Evolutionary conservation across 2,113 vertebrate species (phyloP).

Genomic region (Rhipidura dahli): DNA sequence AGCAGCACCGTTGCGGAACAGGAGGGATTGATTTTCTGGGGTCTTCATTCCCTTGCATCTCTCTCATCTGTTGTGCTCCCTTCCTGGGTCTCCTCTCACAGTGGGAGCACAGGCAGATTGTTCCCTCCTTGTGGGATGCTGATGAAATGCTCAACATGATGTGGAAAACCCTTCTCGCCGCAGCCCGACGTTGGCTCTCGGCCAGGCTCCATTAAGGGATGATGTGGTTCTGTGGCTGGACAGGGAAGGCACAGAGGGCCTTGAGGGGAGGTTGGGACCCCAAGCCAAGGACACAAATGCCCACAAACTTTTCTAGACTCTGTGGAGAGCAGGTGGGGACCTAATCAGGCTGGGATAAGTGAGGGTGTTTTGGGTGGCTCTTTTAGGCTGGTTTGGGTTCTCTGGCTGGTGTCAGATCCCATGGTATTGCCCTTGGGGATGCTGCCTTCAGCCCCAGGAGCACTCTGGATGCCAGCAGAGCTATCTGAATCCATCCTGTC

Average conservation of each 20-base stretch:
- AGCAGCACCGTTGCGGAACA: neutral
- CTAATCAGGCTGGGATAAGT: neutral
- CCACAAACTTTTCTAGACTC: neutral
- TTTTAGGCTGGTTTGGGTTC: neutral
- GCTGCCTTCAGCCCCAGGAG: neutral
- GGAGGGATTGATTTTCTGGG: neutral
- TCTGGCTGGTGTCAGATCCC: neutral
- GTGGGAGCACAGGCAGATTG: fast-evolving
- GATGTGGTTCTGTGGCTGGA: neutral
- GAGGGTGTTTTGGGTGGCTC: neutral
- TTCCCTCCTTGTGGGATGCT: neutral
- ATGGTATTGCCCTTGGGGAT: neutral
- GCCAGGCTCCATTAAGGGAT: neutral
- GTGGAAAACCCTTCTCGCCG: neutral
- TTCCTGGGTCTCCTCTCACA: neutral
- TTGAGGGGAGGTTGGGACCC: neutral
- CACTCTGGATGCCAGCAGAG: neutral
- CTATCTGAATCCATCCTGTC: neutral
- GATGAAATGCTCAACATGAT: neutral
- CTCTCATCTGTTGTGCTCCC: neutral
- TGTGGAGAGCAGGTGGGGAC: neutral
- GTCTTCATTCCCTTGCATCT: neutral
- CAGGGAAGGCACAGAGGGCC: fast-evolving
- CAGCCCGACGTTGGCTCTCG: neutral
- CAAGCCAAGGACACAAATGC: neutral